These are phyloP conservation scores for Dioctria linearis DNA, from an alignment of 2,888 invertebrate species.

Conservation along the genomic window DNA sequence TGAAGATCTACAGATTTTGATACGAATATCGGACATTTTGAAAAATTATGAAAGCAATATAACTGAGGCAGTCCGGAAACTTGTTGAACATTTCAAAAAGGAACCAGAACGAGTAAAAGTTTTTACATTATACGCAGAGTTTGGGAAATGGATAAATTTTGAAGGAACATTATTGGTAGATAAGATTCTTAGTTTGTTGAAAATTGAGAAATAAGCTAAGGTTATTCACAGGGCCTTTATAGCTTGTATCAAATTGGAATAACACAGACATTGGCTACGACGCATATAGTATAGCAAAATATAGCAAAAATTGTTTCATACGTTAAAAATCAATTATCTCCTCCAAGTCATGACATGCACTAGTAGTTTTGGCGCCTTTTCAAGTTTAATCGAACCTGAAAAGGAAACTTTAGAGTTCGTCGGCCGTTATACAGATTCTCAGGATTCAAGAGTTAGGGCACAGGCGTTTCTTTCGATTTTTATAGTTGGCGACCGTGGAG, in stretches of 20 bases:
- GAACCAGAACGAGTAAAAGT: no score
- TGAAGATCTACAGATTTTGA: slow-evolving; percentile 79
- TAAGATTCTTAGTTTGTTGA: slow-evolving; percentile 66
- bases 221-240: slow-evolving; percentile 69
- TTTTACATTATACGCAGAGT: no score
- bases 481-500: slow-evolving; percentile 84
- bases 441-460: slow-evolving; percentile 92
- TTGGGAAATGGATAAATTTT: no score
- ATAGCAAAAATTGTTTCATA: slow-evolving; percentile 68
- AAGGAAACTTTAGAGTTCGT: slow-evolving; percentile 79
- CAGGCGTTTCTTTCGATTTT: slow-evolving; percentile 91
- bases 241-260: slow-evolving; percentile 68
- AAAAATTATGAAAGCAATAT: slow-evolving; percentile 75
- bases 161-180: no score
- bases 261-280: slow-evolving; percentile 63
- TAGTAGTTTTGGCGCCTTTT: slow-evolving; percentile 67
- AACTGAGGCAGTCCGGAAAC: slow-evolving; percentile 77
- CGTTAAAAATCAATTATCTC: no score
- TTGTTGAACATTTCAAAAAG: no score
- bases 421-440: slow-evolving; percentile 87
- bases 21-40: slow-evolving; percentile 82
- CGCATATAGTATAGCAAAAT: no score
- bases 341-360: no score
- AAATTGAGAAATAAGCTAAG: slow-evolving; percentile 68
- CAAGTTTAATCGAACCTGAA: slow-evolving; percentile 73